phyloP scores from a whole-genome alignment of 2,113 vertebrate genomes.

The Murina feae region DNA sequence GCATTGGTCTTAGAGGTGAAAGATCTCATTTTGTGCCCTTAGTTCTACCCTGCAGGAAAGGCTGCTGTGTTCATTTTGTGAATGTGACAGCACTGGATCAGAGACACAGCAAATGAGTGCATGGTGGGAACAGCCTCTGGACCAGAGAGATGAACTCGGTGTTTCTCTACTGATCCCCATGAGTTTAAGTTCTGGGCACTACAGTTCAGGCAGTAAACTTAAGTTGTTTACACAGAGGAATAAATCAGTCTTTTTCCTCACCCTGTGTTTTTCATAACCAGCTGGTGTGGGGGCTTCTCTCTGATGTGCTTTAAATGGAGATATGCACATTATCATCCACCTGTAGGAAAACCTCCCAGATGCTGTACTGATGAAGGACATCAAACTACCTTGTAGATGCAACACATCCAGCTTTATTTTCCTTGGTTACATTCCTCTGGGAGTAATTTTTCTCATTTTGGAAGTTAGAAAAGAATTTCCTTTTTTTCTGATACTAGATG shows the following conservation, averaged over 20 bases:
- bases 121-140: too few relatives aligned
- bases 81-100: rapidly evolving
- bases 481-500: neutral
- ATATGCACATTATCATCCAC: rapidly evolving
- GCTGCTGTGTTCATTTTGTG: neutral
- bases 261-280: conserved; percentile 19
- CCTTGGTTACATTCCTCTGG: neutral
- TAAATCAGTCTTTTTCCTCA: neutral
- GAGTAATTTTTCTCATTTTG: neutral
- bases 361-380: neutral
- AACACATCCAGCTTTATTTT: neutral
- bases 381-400: neutral
- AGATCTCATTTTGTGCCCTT: neutral
- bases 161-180: neutral
- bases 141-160: neutral
- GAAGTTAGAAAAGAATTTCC: neutral
- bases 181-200: neutral
- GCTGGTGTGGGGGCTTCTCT: neutral
- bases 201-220: neutral
- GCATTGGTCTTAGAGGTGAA: neutral
- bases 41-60: neutral
- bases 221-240: neutral
- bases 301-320: neutral
- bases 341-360: neutral
- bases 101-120: too few relatives aligned